Percentiles rank a stretch among this genome's conserved stretches.
These are phyloP conservation scores for Stigmatopora argus DNA, from an alignment of 2,113 vertebrate species.

Conservation along the genomic window DNA sequence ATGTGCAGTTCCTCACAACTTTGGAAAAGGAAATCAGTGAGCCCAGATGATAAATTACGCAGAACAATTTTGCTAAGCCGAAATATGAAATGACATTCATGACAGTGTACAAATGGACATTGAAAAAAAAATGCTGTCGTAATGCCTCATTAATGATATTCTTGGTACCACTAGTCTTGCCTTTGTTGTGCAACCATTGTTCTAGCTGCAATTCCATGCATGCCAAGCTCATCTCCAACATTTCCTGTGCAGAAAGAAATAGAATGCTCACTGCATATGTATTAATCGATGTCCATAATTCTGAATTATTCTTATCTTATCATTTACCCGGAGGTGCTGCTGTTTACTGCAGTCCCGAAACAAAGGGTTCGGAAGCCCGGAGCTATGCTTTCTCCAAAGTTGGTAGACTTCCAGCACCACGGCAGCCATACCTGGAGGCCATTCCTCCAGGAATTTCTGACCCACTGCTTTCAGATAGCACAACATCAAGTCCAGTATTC, in stretches of 20 bases:
- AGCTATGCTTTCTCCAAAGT: conserved; percentile 88
- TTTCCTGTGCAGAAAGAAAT: conserved; percentile 70
- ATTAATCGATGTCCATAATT: background rate
- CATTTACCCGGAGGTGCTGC: conserved; percentile 81
- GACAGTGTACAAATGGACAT: background rate
- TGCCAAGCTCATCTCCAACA: conserved; percentile 89
- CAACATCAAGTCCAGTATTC: conserved; percentile 90
- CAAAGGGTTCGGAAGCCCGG: conserved; percentile 87
- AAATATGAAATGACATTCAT: background rate
- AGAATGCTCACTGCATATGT: background rate
- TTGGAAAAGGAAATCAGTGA: background rate
- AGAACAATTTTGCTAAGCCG: background rate
- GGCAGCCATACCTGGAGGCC: conserved; percentile 81
- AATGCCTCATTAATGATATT: background rate
- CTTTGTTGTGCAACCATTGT: conserved; percentile 85
- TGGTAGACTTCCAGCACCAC: conserved; percentile 84
- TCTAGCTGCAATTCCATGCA: conserved; percentile 96
- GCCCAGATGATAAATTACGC: too few relatives aligned
- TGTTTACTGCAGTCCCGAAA: conserved; percentile 83
- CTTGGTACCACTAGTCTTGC: conserved; percentile 76
- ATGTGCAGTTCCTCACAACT: background rate
- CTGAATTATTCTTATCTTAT: background rate
- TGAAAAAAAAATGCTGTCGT: background rate
- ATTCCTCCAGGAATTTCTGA: conserved; percentile 81
- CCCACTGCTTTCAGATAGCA: conserved; percentile 87